Evolutionary conservation across 2,888 invertebrate species (phyloP).

Genomic region (Laothoe populi): DNA sequence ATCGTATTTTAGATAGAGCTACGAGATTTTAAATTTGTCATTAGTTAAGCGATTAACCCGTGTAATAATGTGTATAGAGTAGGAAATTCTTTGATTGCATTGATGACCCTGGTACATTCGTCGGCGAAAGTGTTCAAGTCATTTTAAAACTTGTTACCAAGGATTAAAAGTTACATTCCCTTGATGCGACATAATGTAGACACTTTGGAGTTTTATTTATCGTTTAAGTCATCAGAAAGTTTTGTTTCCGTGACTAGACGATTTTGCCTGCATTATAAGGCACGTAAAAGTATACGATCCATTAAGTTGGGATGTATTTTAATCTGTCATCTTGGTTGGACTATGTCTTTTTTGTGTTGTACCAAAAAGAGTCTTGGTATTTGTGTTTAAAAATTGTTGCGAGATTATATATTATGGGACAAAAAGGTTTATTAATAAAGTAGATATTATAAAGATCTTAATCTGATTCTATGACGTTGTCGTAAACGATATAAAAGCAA

Average conservation of each 20-base stretch:
- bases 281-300: slow-evolving; percentile 34
- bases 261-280: slow-evolving; percentile 39
- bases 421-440: background rate
- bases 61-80: slow-evolving; percentile 24
- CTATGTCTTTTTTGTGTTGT: slow-evolving; percentile 23
- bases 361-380: slow-evolving; percentile 16
- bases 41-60: slow-evolving; percentile 22
- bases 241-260: slow-evolving; percentile 46
- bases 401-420: background rate
- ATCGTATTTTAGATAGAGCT: slow-evolving; percentile 54
- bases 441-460: background rate
- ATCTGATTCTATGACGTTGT: background rate
- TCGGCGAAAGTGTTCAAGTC: slow-evolving; percentile 10
- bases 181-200: background rate
- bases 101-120: slow-evolving; percentile 11
- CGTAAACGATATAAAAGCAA: background rate
- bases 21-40: slow-evolving; percentile 22
- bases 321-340: slow-evolving; percentile 33
- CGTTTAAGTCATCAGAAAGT: slow-evolving; percentile 39
- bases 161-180: slow-evolving; percentile 27
- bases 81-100: slow-evolving; percentile 17
- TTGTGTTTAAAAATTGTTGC: slow-evolving; percentile 8
- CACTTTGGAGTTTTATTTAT: slow-evolving; percentile 39
- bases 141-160: slow-evolving; percentile 12
- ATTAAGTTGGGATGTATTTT: slow-evolving; percentile 38